phyloP scores from a whole-genome alignment of 2,888 invertebrate genomes.

The Nebria brevicollis region DNA sequence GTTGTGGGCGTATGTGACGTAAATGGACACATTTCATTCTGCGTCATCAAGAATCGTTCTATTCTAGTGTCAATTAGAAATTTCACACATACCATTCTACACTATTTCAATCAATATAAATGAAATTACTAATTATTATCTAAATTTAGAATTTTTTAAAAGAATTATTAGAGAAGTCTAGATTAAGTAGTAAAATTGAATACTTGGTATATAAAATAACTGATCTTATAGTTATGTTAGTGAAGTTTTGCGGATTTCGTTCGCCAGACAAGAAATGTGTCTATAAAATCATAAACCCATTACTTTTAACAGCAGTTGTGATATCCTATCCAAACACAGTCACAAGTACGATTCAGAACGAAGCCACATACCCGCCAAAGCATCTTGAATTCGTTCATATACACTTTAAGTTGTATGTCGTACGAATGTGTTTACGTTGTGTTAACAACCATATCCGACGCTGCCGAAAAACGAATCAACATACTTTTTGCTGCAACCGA shows the following conservation, averaged over 20 bases:
- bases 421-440: conserved; percentile 37
- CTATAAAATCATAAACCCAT: conserved; percentile 44
- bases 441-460: background rate
- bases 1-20: background rate
- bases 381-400: conserved; percentile 40
- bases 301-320: conserved; percentile 42
- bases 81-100: background rate
- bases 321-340: conserved; percentile 23
- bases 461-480: background rate
- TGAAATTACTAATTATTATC: background rate
- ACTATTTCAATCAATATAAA: background rate
- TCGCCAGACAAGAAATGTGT: conserved; percentile 23
- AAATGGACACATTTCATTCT: background rate
- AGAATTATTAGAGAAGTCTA: too few species aligned
- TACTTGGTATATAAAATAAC: background rate
- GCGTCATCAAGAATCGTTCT: background rate
- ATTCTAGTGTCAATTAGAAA: background rate
- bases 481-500: background rate
- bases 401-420: conserved; percentile 24
- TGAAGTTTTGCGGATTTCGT: conserved; percentile 31
- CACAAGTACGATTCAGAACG: background rate
- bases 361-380: conserved; percentile 17
- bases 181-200: too few species aligned
- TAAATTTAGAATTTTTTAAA: too few species aligned
- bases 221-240: background rate